A percentile compares a stretch with the other conserved stretches of the same genome.
phyloP scores from a whole-genome alignment of 2,113 vertebrate genomes.

The Furnarius figulus region DNA sequence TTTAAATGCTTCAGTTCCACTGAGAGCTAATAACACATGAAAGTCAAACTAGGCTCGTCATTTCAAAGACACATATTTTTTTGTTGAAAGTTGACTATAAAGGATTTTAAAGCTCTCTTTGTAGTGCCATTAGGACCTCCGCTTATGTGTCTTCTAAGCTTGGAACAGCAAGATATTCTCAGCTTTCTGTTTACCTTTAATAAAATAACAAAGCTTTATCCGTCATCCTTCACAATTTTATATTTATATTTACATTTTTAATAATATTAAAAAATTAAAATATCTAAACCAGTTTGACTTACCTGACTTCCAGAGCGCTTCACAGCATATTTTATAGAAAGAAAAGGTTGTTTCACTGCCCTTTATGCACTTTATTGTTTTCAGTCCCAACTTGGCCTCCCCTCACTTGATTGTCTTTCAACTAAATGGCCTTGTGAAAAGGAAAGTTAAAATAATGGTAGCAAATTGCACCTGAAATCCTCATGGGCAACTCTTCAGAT shows the following conservation, averaged over 20 bases:
- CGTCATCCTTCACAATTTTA: not conserved
- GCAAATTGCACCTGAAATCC: not conserved
- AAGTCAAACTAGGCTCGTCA: conserved; percentile 23
- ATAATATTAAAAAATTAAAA: not conserved
- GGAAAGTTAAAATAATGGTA: not conserved
- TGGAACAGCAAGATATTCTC: not conserved
- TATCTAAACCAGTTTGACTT: not conserved
- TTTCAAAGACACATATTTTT: conserved; percentile 38
- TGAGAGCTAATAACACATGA: conserved; percentile 53
- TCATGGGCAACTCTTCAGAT: not conserved
- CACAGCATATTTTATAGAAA: not conserved
- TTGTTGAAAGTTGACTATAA: not conserved
- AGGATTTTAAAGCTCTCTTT: conserved; percentile 12
- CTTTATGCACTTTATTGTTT: not conserved
- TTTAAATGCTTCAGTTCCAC: conserved; percentile 53
- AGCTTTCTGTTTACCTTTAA: not conserved
- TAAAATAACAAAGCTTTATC: not conserved
- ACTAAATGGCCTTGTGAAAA: not conserved
- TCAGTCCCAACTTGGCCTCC: not conserved
- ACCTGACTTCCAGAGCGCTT: not conserved
- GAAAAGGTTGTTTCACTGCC: not conserved
- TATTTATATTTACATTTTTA: not conserved
- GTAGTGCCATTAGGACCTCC: not conserved
- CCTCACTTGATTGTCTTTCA: not conserved
- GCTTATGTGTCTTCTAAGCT: not conserved